phyloP scores from a whole-genome alignment of 2,113 vertebrate species.

The Scortum barcoo region DNA sequence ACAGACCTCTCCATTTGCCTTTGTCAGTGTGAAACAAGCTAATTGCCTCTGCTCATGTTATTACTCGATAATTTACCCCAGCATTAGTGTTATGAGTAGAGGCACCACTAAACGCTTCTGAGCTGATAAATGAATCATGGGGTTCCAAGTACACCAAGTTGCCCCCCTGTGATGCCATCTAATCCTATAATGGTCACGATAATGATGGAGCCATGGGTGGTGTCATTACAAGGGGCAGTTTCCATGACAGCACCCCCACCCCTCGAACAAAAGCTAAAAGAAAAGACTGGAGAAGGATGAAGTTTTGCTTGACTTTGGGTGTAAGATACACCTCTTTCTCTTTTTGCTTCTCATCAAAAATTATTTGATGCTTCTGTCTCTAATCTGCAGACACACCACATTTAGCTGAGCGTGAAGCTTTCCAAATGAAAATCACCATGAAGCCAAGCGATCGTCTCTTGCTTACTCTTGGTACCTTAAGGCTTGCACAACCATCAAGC shows the following conservation, averaged over 20 bases:
- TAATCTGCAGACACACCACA: slow-evolving; percentile 52
- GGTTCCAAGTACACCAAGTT: slow-evolving; percentile 34
- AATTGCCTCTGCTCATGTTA: slow-evolving; percentile 51
- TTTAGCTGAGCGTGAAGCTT: slow-evolving; percentile 46
- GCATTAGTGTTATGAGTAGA: slow-evolving; percentile 12
- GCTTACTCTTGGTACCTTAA: slow-evolving; percentile 6
- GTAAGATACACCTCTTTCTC: slow-evolving; percentile 29
- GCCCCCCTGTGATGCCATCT: slow-evolving; percentile 61
- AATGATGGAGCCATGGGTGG: slow-evolving; percentile 69
- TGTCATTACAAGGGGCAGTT: slow-evolving; percentile 68
- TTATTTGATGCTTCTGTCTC: slow-evolving; percentile 32
- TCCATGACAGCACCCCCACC: slow-evolving; percentile 61
- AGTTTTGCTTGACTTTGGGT: slow-evolving; percentile 27
- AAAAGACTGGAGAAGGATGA: not conserved
- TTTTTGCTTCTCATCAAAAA: slow-evolving; percentile 36
- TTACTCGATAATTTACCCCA: slow-evolving; percentile 56
- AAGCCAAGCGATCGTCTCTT: not conserved
- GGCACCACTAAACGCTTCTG: slow-evolving; percentile 33
- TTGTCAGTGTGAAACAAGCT: slow-evolving; percentile 52
- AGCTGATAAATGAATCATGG: slow-evolving; percentile 66
- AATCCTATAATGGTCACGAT: slow-evolving; percentile 71
- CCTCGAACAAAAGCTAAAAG: slow-evolving; percentile 18
- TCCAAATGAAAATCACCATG: slow-evolving; percentile 47
- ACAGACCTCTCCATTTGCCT: not conserved
- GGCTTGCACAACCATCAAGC: not conserved